A percentile compares a stretch with the other conserved stretches of the same genome.
These are phyloP conservation scores for Serrognathus titanus DNA, from an alignment of 2,888 invertebrate genomes.

Conservation along the genomic window DNA sequence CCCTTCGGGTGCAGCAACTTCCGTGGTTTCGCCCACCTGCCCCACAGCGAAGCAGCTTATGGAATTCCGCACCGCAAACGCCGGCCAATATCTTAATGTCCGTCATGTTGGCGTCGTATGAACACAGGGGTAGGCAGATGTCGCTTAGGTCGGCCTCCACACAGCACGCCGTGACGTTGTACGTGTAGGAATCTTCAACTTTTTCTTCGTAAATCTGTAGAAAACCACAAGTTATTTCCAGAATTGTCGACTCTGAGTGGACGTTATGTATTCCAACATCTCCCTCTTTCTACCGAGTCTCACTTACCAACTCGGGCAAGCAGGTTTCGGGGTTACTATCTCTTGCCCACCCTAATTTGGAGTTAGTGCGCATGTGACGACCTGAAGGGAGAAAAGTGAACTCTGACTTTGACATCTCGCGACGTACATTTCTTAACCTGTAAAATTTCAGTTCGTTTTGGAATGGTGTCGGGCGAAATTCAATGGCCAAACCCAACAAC, in stretches of 20 bases:
- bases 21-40: slow-evolving; percentile 71
- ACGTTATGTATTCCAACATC: not conserved
- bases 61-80: slow-evolving; percentile 73
- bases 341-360: not conserved
- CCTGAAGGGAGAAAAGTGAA: too few species aligned
- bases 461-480: too few species aligned
- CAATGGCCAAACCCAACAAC: too few species aligned
- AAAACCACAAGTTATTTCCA: not conserved
- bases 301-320: too few species aligned
- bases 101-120: slow-evolving; percentile 78
- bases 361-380: too few species aligned
- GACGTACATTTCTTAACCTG: too few species aligned
- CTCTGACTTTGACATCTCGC: too few species aligned
- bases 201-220: slow-evolving; percentile 58
- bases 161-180: slow-evolving; percentile 80
- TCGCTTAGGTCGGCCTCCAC: slow-evolving; percentile 64
- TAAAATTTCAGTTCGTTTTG: too few species aligned
- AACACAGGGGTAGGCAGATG: slow-evolving; percentile 74
- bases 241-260: too few species aligned
- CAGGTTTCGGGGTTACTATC: too few species aligned
- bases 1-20: slow-evolving; percentile 69
- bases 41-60: slow-evolving; percentile 63
- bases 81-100: slow-evolving; percentile 71
- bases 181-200: slow-evolving; percentile 58
- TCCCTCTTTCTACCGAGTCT: not conserved